Percentiles rank a stretch among this genome's conserved stretches.
phyloP scores from a whole-genome alignment of 2,888 invertebrate species.

The Drosophila parthenogenetica region DNA sequence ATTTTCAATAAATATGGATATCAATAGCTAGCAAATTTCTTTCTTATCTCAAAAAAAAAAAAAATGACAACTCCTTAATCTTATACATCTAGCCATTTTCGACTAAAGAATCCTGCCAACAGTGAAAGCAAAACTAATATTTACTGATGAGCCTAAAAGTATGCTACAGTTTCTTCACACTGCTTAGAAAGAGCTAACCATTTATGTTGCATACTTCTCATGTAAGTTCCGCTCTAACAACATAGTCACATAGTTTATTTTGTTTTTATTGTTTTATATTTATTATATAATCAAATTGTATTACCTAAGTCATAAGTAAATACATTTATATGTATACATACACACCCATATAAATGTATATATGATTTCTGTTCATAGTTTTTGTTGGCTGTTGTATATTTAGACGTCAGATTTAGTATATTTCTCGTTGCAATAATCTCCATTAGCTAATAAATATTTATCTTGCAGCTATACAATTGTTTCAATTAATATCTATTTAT shows the following conservation, averaged over 20 bases:
- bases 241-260: not conserved
- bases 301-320: conserved; percentile 59
- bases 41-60: too few relatives aligned
- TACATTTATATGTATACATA: conserved; percentile 12
- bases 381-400: conserved; percentile 11
- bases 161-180: conserved; percentile 13
- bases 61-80: too few relatives aligned
- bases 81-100: too few relatives aligned
- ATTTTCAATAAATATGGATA: too few relatives aligned
- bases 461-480: conserved; percentile 22
- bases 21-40: too few relatives aligned
- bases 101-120: too few relatives aligned
- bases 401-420: conserved; percentile 24
- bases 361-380: conserved; percentile 3
- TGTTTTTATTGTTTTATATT: conserved; percentile 14
- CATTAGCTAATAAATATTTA: conserved; percentile 24
- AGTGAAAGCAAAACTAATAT: not conserved
- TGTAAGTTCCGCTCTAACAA: conserved; percentile 8
- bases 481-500: conserved; percentile 24
- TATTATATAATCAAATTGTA: conserved; percentile 38
- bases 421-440: conserved; percentile 30
- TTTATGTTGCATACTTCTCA: conserved; percentile 14
- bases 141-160: conserved; percentile 15
- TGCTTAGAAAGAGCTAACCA: not conserved
- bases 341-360: conserved; percentile 1